A percentile compares a stretch with the other conserved stretches of the same genome.
These are phyloP conservation scores for Podarcis muralis DNA, from an alignment of 2,113 vertebrate species.

Conservation along the genomic window DNA sequence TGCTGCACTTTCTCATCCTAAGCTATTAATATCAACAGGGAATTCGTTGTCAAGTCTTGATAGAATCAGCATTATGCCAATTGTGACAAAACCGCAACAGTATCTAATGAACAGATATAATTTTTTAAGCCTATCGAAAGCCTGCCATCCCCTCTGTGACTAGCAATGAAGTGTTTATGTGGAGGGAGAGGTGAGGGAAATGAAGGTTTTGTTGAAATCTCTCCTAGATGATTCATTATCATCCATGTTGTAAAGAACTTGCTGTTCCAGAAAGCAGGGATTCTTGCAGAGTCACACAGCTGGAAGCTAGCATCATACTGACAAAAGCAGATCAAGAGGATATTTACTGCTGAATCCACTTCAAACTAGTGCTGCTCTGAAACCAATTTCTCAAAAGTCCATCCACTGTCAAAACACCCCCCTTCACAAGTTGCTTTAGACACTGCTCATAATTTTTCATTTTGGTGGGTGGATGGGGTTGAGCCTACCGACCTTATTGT, in stretches of 20 bases:
- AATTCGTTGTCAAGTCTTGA: background rate
- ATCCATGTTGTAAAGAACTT: constrained; percentile 10
- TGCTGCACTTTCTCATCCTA: background rate
- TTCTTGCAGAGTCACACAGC: background rate
- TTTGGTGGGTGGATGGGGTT: no score
- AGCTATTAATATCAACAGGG: background rate
- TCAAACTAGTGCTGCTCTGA: background rate
- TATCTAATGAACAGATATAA: background rate
- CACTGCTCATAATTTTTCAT: no score
- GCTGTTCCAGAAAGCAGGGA: background rate
- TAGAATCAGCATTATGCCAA: background rate
- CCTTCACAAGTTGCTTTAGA: no score
- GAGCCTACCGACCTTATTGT: no score
- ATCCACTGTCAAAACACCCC: no score
- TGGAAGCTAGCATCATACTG: background rate
- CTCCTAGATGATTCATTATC: background rate
- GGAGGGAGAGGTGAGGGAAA: background rate
- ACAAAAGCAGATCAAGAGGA: background rate
- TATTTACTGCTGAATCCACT: background rate
- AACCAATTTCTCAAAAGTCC: background rate
- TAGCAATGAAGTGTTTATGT: background rate
- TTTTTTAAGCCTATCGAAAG: background rate
- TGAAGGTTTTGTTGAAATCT: constrained; percentile 8
- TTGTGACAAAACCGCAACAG: background rate
- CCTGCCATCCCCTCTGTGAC: background rate